Evolutionary conservation across 2,113 vertebrate genomes (phyloP).

Genomic region (Epinephelus fuscoguttatus): DNA sequence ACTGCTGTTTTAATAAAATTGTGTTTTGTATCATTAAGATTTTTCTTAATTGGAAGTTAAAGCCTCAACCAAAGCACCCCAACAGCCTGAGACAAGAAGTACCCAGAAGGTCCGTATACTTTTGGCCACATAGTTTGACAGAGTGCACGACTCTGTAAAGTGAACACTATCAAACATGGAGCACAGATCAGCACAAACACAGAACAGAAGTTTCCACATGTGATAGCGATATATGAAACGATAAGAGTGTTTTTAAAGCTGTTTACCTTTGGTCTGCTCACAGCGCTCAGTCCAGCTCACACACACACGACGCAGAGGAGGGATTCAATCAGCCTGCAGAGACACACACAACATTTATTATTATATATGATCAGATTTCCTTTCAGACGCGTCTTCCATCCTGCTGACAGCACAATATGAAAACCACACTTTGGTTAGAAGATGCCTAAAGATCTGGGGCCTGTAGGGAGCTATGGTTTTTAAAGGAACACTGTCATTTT

Average conservation of each 20-base stretch:
- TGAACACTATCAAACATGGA: background rate
- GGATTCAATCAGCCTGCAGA: constrained; percentile 58
- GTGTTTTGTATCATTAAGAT: background rate
- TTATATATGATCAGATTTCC: constrained; percentile 24
- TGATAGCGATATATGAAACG: background rate
- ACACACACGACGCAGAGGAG: constrained; percentile 25
- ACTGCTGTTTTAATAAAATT: background rate
- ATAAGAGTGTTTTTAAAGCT: background rate
- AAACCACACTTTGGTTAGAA: constrained; percentile 6
- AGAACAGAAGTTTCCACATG: background rate
- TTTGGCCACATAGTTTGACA: background rate
- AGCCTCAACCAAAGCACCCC: no score
- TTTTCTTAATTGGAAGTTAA: no score
- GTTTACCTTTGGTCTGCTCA: constrained; percentile 70
- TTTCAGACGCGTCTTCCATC: background rate
- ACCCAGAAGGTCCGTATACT: background rate
- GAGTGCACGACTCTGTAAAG: background rate
- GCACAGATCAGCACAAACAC: background rate
- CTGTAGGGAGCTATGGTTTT: background rate
- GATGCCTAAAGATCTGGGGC: background rate
- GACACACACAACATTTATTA: constrained; percentile 17
- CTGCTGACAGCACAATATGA: background rate
- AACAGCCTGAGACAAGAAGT: background rate
- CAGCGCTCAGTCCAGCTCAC: constrained; percentile 52
- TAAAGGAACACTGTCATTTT: background rate